phyloP scores from a whole-genome alignment of 2,888 invertebrate species.

The Caenorhabditis afra region DNA sequence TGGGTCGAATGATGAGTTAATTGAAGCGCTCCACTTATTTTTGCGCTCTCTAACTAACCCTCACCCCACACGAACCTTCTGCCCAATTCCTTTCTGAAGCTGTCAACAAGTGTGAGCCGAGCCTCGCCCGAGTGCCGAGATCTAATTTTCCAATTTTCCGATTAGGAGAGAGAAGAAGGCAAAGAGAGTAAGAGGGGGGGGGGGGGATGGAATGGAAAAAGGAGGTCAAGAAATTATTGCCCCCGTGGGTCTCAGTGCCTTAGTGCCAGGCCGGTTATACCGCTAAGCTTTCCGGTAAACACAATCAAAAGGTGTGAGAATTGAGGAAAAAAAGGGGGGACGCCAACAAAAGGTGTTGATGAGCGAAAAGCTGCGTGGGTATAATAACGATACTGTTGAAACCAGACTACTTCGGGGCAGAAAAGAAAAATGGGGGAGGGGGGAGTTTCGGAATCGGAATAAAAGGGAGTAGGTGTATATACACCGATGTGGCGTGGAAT shows the following conservation, averaged over 20 bases:
- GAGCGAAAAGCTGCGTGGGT: not conserved
- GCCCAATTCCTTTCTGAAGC: constrained; percentile 1
- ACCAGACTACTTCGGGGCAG: constrained; percentile 1
- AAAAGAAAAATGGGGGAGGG: not conserved
- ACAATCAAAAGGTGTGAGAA: constrained; percentile 35
- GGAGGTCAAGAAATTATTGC: constrained; percentile 41
- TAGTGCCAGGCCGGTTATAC: constrained; percentile 40
- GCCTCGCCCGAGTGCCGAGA: not conserved
- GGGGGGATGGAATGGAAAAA: not conserved
- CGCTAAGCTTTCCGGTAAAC: constrained; percentile 48
- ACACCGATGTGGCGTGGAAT: constrained; percentile 6
- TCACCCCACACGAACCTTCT: not conserved
- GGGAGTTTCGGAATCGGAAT: too few species aligned
- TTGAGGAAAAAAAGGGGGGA: constrained; percentile 2
- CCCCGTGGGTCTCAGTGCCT: constrained; percentile 10
- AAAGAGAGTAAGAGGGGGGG: not conserved
- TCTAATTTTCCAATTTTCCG: constrained; percentile 20
- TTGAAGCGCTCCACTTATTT: constrained; percentile 61
- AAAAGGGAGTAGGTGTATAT: constrained; percentile 35
- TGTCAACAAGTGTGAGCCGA: constrained; percentile 23
- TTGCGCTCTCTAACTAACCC: not conserved
- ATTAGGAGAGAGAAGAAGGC: not conserved
- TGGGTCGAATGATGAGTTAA: constrained; percentile 54
- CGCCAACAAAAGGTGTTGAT: constrained; percentile 14
- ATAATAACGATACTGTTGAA: constrained; percentile 20